Conservation (phyloP, 2,113 vertebrate species). For the Rutilus rutilus region DNA sequence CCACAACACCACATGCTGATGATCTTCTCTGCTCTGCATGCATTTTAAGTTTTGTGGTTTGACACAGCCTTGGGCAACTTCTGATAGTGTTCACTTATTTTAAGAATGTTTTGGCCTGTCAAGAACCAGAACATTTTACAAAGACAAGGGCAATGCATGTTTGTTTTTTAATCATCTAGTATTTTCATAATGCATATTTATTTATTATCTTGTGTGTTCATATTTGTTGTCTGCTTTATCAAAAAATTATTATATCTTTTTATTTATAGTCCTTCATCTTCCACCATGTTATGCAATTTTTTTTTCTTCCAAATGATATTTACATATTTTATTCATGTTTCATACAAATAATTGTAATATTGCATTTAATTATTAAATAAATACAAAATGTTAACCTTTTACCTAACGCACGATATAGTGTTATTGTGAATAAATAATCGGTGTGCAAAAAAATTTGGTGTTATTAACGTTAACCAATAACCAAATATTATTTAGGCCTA, state of each 20-base stretch:
- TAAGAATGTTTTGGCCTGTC: neutral
- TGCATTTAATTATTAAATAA: neutral
- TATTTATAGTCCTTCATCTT: neutral
- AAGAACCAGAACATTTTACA: neutral
- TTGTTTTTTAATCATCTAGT: neutral
- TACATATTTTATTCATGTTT: neutral
- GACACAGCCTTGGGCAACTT: neutral
- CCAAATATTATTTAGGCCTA: neutral
- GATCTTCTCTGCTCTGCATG: constrained; percentile 23
- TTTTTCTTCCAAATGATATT: no score
- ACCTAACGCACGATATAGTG: neutral
- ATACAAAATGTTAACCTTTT: no score
- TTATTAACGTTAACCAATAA: neutral
- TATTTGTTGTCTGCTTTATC: neutral
- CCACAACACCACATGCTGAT: constrained; percentile 42
- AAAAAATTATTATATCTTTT: neutral
- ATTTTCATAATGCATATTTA: neutral
- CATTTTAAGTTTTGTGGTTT: constrained; percentile 27
- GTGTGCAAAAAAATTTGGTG: no score
- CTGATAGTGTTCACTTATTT: neutral
- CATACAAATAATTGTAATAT: neutral
- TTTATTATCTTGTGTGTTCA: neutral
- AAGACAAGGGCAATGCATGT: neutral
- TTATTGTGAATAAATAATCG: neutral
- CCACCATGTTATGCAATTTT: no score